Evolutionary conservation across 2,113 vertebrate species (phyloP).

Genomic region (Herpailurus yagouaroundi): DNA sequence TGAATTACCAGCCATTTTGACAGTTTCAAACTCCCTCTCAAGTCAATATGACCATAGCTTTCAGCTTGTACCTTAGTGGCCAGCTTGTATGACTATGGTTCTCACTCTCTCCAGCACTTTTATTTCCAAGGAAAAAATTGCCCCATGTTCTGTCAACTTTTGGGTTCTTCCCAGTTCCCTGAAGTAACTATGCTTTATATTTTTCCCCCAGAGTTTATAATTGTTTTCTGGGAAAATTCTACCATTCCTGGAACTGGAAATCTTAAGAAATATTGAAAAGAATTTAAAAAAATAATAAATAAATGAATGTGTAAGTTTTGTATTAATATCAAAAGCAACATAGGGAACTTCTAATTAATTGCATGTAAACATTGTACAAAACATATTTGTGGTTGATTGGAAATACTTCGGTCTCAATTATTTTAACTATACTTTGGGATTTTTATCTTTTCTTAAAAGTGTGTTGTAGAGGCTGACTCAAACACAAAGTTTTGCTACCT

Average conservation of each 20-base stretch:
- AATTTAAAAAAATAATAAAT: not conserved
- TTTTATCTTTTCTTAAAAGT: constrained; percentile 28
- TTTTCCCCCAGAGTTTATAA: not conserved
- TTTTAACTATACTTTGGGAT: constrained; percentile 17
- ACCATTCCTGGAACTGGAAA: not conserved
- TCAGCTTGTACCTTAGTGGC: not conserved
- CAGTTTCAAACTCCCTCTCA: not conserved
- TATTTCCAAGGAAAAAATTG: not conserved
- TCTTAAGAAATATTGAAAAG: not conserved
- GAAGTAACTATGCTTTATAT: not conserved
- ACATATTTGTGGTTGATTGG: not conserved
- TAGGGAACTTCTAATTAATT: not conserved
- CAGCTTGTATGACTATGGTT: not conserved
- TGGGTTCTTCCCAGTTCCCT: not conserved
- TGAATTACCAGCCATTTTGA: not conserved
- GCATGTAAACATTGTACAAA: not conserved
- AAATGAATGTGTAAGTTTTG: not conserved
- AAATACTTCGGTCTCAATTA: not conserved
- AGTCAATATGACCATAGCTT: not conserved
- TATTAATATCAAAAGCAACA: not conserved
- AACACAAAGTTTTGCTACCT: not conserved
- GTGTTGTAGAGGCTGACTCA: not conserved
- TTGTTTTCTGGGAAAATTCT: not conserved
- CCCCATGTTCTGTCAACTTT: not conserved
- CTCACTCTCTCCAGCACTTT: not conserved